phyloP scores from a whole-genome alignment of 92 coral and sea anemone species.

The Porites divaricata region DNA sequence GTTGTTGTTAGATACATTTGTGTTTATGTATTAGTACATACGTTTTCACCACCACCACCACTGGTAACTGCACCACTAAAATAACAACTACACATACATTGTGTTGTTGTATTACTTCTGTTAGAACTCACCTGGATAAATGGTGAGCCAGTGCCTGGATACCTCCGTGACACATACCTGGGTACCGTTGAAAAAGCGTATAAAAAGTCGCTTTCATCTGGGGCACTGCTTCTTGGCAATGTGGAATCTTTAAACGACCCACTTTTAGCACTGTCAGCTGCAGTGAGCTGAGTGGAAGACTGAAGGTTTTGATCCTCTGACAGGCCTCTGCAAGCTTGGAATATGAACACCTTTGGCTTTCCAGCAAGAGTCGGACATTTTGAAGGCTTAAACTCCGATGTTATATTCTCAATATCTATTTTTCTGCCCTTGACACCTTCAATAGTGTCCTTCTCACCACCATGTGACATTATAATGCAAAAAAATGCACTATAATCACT shows the following conservation, averaged over 20 bases:
- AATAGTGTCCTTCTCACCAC: neutral
- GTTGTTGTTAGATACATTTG: no score
- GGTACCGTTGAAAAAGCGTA: slow-evolving; percentile 86
- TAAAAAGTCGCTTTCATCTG: slow-evolving; percentile 85
- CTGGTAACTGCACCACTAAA: no score
- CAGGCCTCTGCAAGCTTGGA: slow-evolving; percentile 84
- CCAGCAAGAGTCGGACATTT: neutral
- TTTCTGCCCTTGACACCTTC: neutral
- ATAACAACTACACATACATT: no score
- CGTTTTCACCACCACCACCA: no score
- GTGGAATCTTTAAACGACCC: neutral
- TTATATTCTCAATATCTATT: neutral
- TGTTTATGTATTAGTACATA: no score
- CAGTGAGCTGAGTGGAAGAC: fast-evolving
- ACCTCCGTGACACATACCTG: slow-evolving; percentile 83
- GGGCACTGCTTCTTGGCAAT: slow-evolving; percentile 31
- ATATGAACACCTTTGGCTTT: slow-evolving; percentile 83
- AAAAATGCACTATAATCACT: no score
- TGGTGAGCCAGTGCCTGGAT: slow-evolving; percentile 74
- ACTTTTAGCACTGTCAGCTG: neutral
- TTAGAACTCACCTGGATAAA: slow-evolving; percentile 68
- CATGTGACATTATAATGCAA: neutral
- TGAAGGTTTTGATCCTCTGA: neutral
- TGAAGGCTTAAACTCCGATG: neutral
- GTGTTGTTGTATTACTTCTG: no score